A percentile compares a stretch with the other conserved stretches of the same genome.
These are phyloP conservation scores for Delichon dasypus DNA, from an alignment of 2,797 vertebrate species.

Conservation along the genomic window DNA sequence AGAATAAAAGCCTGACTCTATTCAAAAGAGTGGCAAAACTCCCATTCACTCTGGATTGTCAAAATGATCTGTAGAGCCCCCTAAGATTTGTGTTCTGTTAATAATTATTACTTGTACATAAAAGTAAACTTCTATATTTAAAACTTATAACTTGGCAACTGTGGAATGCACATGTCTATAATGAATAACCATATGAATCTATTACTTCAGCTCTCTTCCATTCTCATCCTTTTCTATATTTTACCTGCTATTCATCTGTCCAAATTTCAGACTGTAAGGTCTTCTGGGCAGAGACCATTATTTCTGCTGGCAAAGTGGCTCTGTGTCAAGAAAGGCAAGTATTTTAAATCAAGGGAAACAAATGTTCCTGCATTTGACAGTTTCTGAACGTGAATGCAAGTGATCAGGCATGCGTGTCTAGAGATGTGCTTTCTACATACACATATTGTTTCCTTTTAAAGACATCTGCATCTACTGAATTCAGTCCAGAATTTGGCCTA, in stretches of 20 bases:
- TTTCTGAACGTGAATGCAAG: constrained; percentile 46
- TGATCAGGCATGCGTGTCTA: constrained; percentile 58
- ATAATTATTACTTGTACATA: constrained; percentile 71
- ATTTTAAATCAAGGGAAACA: constrained; percentile 22
- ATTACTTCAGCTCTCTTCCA: neutral
- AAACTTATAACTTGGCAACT: constrained; percentile 63
- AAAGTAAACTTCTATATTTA: constrained; percentile 68
- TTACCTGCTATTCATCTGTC: constrained; percentile 16
- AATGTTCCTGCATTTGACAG: constrained; percentile 19
- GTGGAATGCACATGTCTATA: constrained; percentile 48
- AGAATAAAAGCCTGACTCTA: neutral
- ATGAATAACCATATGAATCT: constrained; percentile 36
- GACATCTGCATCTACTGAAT: constrained; percentile 65
- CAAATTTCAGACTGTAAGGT: neutral
- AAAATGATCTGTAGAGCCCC: constrained; percentile 47
- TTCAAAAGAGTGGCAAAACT: constrained; percentile 46
- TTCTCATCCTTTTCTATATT: neutral
- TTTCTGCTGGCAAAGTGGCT: neutral
- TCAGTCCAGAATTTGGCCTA: constrained; percentile 55
- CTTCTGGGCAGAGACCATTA: neutral
- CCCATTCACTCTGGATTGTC: constrained; percentile 47
- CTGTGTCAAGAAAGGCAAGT: constrained; percentile 18
- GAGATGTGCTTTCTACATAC: constrained; percentile 46
- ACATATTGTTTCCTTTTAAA: constrained; percentile 70
- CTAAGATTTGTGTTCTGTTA: constrained; percentile 62